Percentiles rank a stretch among this genome's conserved stretches.
These are phyloP conservation scores for Heliocidaris tuberculata DNA, from an alignment of 35 echinoderm and acorn worm species.

Conservation along the genomic window DNA sequence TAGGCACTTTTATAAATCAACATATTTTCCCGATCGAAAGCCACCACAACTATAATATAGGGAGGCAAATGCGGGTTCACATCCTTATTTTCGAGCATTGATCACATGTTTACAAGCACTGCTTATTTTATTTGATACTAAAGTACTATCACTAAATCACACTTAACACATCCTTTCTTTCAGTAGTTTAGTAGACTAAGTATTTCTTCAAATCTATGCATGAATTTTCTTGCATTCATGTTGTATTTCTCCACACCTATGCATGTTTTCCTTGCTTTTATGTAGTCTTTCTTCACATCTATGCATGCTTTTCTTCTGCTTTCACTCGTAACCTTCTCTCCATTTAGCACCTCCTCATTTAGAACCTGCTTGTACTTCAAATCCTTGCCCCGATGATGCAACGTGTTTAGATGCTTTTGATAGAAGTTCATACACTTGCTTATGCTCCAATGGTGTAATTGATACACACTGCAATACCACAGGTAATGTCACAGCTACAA, in stretches of 20 bases:
- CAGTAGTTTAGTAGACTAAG: too few relatives aligned
- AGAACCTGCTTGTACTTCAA: not conserved
- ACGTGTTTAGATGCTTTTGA: not conserved
- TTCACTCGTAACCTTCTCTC: not conserved
- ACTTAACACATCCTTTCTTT: too few relatives aligned
- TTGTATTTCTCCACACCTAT: not conserved
- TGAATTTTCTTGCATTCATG: not conserved
- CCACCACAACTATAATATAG: too few relatives aligned
- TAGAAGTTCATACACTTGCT: not conserved
- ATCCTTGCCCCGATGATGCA: not conserved
- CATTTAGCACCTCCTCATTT: not conserved
- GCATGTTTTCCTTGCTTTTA: not conserved
- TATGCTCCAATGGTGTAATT: constrained; percentile 18
- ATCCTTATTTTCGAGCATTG: too few relatives aligned
- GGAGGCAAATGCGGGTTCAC: too few relatives aligned
- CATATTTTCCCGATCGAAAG: too few relatives aligned
- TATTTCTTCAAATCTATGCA: not conserved
- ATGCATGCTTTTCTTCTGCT: not conserved
- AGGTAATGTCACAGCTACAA: not conserved
- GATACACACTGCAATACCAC: not conserved
- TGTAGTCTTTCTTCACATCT: not conserved
- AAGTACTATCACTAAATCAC: too few relatives aligned
- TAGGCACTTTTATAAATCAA: too few relatives aligned
- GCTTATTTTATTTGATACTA: too few relatives aligned
- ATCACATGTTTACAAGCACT: too few relatives aligned